These are phyloP conservation scores for Netta rufina DNA, from an alignment of 2,797 vertebrate species.

Conservation along the genomic window DNA sequence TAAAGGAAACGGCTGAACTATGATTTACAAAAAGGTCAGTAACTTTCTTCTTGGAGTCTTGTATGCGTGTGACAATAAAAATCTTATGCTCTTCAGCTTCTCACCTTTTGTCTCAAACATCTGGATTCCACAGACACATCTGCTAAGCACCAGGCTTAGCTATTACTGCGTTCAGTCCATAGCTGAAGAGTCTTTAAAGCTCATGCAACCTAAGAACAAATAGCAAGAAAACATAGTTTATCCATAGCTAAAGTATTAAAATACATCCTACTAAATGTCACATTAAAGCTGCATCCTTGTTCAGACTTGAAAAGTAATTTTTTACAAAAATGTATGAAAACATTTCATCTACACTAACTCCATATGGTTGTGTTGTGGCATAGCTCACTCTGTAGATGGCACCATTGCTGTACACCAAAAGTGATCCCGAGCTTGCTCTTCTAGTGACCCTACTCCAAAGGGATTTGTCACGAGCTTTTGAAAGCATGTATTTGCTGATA, in stretches of 20 bases:
- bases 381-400: conserved; percentile 15
- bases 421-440: accelerated
- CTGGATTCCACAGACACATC: background rate
- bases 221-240: background rate
- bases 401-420: background rate
- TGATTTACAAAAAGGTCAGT: background rate
- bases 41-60: background rate
- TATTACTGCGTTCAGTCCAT: background rate
- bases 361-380: accelerated
- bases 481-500: background rate
- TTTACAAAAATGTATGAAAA: accelerated
- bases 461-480: background rate
- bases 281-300: accelerated
- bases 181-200: background rate
- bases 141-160: background rate
- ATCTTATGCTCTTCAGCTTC: background rate
- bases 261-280: background rate
- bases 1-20: background rate
- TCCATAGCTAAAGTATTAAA: background rate
- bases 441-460: background rate
- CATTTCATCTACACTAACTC: accelerated
- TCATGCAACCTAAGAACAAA: background rate
- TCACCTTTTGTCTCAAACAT: background rate
- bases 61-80: background rate
- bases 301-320: background rate